Conservation (phyloP, 2,797 vertebrate genomes). For the Rhabdophis nuchalis region DNA sequence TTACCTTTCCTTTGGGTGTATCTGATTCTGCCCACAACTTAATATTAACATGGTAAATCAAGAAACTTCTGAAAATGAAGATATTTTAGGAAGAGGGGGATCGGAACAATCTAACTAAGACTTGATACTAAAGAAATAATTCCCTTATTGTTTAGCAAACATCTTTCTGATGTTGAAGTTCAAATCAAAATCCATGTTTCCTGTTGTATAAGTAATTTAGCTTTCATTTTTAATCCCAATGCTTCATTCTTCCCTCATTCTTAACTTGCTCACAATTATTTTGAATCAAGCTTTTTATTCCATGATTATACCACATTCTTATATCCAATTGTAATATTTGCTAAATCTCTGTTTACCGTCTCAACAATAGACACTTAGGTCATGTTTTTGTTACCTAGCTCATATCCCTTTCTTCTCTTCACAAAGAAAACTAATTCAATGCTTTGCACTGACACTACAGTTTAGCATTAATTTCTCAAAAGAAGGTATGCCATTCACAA, state of each 20-base stretch:
- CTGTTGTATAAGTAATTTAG: background rate
- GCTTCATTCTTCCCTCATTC: background rate
- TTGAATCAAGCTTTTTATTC: conserved; percentile 34
- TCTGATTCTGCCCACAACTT: background rate
- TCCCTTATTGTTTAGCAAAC: background rate
- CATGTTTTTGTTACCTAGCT: conserved; percentile 36
- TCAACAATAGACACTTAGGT: conserved; percentile 22
- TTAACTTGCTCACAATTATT: conserved; percentile 38
- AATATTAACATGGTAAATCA: background rate
- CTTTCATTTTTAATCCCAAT: background rate
- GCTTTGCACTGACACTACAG: conserved; percentile 58
- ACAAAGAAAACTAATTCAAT: conserved; percentile 56
- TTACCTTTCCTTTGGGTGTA: background rate
- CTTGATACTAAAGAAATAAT: background rate
- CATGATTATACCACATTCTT: conserved; percentile 42
- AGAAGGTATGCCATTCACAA: conserved; percentile 70
- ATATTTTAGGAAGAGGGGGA: background rate
- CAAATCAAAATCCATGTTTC: conserved; percentile 19
- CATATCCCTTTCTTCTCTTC: conserved; percentile 43
- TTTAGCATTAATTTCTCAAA: conserved; percentile 66
- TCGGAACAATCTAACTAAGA: background rate
- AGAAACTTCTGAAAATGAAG: background rate
- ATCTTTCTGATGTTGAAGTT: conserved; percentile 10
- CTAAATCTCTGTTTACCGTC: background rate
- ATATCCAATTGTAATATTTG: conserved; percentile 24